These are phyloP conservation scores for Camelus dromedarius DNA, from an alignment of 2,113 vertebrate species.

Conservation along the genomic window DNA sequence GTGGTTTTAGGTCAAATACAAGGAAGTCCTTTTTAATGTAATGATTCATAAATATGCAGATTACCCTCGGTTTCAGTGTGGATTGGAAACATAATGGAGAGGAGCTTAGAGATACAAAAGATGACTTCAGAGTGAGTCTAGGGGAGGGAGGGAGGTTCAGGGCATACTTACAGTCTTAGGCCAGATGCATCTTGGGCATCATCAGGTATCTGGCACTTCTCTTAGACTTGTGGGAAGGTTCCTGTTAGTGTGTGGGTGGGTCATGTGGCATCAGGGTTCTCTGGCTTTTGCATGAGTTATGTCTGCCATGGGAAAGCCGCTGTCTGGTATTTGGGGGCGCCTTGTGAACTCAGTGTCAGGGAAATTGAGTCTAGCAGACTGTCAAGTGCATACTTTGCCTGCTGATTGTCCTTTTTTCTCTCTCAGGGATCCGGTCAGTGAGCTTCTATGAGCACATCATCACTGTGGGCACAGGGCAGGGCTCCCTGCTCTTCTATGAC, in stretches of 20 bases:
- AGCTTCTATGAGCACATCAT: conserved; percentile 99
- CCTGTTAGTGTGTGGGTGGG: not conserved
- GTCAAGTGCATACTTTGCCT: not conserved
- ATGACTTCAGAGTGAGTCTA: not conserved
- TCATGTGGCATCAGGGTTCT: not conserved
- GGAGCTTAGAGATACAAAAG: not conserved
- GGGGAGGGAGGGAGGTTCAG: not conserved
- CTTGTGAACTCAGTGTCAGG: not conserved
- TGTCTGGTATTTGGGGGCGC: not conserved
- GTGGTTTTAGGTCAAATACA: conserved; percentile 3
- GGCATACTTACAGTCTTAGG: not conserved
- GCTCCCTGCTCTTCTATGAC: conserved; percentile 97
- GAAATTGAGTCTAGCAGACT: not conserved
- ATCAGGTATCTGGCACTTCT: not conserved
- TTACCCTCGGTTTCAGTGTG: not conserved
- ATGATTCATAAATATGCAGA: not conserved
- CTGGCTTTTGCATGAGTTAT: not conserved
- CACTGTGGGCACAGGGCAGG: conserved; percentile 98
- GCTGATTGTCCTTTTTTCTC: not conserved
- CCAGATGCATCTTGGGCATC: not conserved
- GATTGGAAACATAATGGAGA: not conserved
- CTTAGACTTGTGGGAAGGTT: not conserved
- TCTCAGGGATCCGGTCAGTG: conserved; percentile 96
- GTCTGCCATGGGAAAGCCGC: not conserved
- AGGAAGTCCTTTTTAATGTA: not conserved